Evolutionary conservation across 2,113 vertebrate genomes (phyloP).

Genomic region (Rousettus leschenaultii): DNA sequence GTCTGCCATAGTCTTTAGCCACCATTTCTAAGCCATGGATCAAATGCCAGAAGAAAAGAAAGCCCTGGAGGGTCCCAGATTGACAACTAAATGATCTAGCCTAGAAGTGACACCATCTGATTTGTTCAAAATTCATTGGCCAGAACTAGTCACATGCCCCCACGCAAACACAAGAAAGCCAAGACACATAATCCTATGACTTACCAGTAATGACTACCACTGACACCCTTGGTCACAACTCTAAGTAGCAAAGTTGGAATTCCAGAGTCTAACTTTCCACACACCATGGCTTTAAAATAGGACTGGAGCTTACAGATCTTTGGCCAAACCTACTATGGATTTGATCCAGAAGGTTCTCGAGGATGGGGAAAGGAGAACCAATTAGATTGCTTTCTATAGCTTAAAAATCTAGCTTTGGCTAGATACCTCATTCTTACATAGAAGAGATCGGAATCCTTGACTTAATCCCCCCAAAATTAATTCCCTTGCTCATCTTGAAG

Average conservation of each 20-base stretch:
- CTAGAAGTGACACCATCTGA: neutral
- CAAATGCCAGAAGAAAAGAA: neutral
- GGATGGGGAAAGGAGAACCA: neutral
- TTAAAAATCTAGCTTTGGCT: neutral
- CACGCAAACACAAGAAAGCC: neutral
- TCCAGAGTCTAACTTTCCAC: neutral
- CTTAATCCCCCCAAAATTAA: neutral
- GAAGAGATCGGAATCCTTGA: neutral
- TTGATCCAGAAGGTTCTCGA: neutral
- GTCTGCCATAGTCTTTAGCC: neutral
- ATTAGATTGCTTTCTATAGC: neutral
- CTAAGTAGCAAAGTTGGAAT: neutral
- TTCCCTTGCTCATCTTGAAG: neutral
- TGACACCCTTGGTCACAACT: neutral
- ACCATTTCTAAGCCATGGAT: neutral
- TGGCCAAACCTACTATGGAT: neutral
- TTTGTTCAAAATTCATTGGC: neutral
- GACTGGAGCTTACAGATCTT: neutral
- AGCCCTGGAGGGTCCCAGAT: neutral
- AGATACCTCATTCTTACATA: neutral
- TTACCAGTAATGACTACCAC: neutral
- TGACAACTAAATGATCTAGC: neutral
- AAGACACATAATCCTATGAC: neutral
- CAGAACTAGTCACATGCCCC: neutral
- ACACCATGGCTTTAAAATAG: neutral